Conservation (phyloP, 2,797 vertebrate genomes). For the Periophthalmus magnuspinnatus region DNA sequence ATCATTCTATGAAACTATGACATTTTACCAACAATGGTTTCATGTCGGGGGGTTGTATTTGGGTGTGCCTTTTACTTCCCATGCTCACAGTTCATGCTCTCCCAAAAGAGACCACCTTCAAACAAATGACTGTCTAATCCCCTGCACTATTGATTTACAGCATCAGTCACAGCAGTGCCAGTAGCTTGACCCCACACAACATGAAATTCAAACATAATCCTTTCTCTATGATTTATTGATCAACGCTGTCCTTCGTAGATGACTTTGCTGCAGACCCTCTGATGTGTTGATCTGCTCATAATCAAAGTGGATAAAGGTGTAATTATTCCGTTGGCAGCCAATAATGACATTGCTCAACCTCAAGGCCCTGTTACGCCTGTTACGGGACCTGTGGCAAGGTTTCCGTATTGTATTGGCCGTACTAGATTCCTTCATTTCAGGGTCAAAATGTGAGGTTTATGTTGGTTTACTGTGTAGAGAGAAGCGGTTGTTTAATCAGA, state of each 20-base stretch:
- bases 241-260: conserved; percentile 40
- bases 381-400: background rate
- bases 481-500: background rate
- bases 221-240: conserved; percentile 49
- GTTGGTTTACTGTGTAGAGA: background rate
- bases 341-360: conserved; percentile 5
- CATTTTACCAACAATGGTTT: conserved; percentile 1
- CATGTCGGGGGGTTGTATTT: background rate
- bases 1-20: background rate
- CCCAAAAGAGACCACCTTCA: conserved; percentile 28
- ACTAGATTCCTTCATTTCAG: background rate
- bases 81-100: conserved; percentile 19
- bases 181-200: conserved; percentile 24
- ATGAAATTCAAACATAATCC: conserved; percentile 40
- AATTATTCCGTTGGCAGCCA: conserved; percentile 23
- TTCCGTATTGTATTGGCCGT: background rate
- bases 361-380: background rate
- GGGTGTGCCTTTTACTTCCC: background rate
- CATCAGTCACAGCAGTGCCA: conserved; percentile 17
- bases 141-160: conserved; percentile 38
- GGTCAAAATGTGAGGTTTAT: background rate
- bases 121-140: conserved; percentile 33
- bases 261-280: conserved; percentile 40
- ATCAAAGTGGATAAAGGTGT: conserved; percentile 27
- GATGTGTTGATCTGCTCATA: conserved; percentile 42